Percentiles rank a stretch among this genome's conserved stretches.
phyloP scores from a whole-genome alignment of 2,888 invertebrate species.

The Saturnia japonica region DNA sequence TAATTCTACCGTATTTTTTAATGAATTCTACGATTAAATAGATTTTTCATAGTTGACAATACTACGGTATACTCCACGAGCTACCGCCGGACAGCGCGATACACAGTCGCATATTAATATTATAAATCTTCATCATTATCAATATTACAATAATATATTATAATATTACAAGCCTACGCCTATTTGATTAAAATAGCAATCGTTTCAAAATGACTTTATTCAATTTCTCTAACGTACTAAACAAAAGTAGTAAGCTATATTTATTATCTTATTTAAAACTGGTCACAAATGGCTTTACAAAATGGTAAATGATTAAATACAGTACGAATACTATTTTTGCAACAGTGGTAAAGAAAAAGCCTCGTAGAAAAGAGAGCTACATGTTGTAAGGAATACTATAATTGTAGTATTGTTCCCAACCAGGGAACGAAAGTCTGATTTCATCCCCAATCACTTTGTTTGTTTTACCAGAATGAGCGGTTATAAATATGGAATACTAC shows the following conservation, averaged over 20 bases:
- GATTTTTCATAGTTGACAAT: too few relatives aligned
- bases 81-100: too few relatives aligned
- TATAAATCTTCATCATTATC: too few relatives aligned
- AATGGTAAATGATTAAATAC: not conserved
- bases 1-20: too few relatives aligned
- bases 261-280: not conserved
- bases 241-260: not conserved
- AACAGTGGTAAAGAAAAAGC: not conserved
- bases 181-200: not conserved
- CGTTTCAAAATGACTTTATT: not conserved
- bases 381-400: not conserved
- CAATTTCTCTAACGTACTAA: not conserved
- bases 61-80: too few relatives aligned
- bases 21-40: too few relatives aligned
- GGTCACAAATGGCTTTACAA: not conserved
- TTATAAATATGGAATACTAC: not conserved
- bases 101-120: too few relatives aligned
- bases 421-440: not conserved
- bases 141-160: too few relatives aligned
- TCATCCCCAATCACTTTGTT: not conserved
- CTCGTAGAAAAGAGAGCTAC: not conserved
- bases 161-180: too few relatives aligned
- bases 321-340: not conserved
- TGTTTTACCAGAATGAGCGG: not conserved
- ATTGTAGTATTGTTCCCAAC: not conserved